phyloP scores from a whole-genome alignment of 2,888 invertebrate species.

The Clanis bilineata region DNA sequence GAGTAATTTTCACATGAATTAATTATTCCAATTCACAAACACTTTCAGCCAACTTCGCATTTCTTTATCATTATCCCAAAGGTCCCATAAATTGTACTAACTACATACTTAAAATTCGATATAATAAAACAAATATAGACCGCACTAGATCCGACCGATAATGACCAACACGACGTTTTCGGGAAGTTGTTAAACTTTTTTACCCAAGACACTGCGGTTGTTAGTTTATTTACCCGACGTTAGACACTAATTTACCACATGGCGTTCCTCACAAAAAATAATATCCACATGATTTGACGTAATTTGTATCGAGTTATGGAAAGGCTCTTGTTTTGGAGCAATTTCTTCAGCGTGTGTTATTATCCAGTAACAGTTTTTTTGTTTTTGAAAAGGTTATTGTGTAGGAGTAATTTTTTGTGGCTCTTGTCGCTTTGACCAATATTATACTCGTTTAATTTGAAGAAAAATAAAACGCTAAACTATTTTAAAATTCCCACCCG shows the following conservation, averaged over 20 bases:
- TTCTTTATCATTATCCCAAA: no score
- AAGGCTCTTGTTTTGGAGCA: slow-evolving; percentile 72
- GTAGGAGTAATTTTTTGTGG: slow-evolving; percentile 30
- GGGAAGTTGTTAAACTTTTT: slow-evolving; percentile 58
- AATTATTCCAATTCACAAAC: no score
- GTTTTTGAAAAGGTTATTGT: slow-evolving; percentile 63
- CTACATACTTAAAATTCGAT: not conserved
- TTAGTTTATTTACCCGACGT: slow-evolving; percentile 71
- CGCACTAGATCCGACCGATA: slow-evolving; percentile 39
- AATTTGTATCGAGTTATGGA: slow-evolving; percentile 74
- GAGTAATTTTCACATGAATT: no score
- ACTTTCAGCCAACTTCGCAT: no score
- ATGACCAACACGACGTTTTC: slow-evolving; percentile 58
- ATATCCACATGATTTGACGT: slow-evolving; percentile 76
- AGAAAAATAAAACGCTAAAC: no score
- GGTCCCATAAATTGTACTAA: not conserved
- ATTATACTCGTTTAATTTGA: not conserved
- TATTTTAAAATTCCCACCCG: no score
- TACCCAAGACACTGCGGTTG: slow-evolving; percentile 53
- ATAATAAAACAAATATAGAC: slow-evolving; percentile 42
- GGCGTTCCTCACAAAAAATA: slow-evolving; percentile 70
- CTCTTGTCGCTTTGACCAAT: not conserved
- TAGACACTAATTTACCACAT: slow-evolving; percentile 79
- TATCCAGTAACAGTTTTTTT: slow-evolving; percentile 68
- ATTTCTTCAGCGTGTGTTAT: slow-evolving; percentile 66